A percentile compares a stretch with the other conserved stretches of the same genome.
These are phyloP conservation scores for Folsomia candida DNA, from an alignment of 2,888 invertebrate species.

Conservation along the genomic window DNA sequence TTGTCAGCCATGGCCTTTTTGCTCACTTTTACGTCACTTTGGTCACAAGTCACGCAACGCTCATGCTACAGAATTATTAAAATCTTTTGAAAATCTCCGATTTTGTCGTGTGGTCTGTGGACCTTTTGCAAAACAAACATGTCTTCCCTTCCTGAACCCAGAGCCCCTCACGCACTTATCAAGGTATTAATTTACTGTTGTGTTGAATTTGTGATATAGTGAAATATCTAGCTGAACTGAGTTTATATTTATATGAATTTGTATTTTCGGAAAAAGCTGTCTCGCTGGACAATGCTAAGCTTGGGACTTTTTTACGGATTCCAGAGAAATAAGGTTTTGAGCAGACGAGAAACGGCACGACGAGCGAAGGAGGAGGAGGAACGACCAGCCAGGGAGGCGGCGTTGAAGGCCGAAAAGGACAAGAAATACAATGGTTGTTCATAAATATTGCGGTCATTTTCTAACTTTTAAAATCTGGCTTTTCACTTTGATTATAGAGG, in stretches of 20 bases:
- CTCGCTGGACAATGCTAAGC: constrained; percentile 32
- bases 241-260: neutral
- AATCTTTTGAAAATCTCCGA: too few relatives aligned
- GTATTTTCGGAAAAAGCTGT: constrained; percentile 11
- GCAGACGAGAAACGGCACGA: constrained; percentile 19
- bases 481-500: constrained; percentile 25
- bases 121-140: too few relatives aligned
- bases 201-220: neutral
- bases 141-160: constrained; percentile 1
- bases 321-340: constrained; percentile 14
- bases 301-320: constrained; percentile 33
- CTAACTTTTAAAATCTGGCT: neutral
- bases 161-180: constrained; percentile 28
- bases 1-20: too few relatives aligned
- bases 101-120: too few relatives aligned
- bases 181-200: constrained; percentile 18
- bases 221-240: neutral
- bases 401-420: constrained; percentile 30
- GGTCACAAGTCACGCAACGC: too few relatives aligned
- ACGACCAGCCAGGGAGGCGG: constrained; percentile 37
- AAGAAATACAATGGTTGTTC: constrained; percentile 22
- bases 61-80: too few relatives aligned
- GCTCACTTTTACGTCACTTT: too few relatives aligned
- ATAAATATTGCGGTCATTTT: neutral
- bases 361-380: constrained; percentile 29